Evolutionary conservation across 92 coral and sea anemone genomes (phyloP), one percentile per base, ranked within the genome.

Genomic region (Zoanthus sociatus): DNA sequence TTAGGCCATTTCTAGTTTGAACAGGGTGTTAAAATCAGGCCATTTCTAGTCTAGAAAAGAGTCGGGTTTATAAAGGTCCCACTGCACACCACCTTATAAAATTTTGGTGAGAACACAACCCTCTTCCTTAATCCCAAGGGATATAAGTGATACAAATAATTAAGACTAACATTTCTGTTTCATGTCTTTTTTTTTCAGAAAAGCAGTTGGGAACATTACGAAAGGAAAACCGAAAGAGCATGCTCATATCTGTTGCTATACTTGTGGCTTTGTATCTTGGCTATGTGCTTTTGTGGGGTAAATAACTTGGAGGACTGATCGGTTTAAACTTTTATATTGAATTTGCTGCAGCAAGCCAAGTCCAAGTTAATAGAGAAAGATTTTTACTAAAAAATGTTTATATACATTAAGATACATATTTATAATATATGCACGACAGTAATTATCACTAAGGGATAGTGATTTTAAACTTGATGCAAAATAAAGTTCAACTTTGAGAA

Each of bases 151-250:
- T 63, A 20, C 69, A 63, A 6, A 46, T 11, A 46, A 14, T 33
- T 9, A 50, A 17, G 32, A 7, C 15, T 46, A 5, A 7, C 64
- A 26, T 26, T 26, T 26, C 31, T 0, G 9, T 63, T 17, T 2
- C 4, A 5, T 63, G 20, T 63, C n/a, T 63, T 18, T 63, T 18
- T 60, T 16, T 78, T 78, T 50, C 77, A 87, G 90, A 78, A 78
- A 78, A 71, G 54, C 77, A 78, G 10, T 76, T 87, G 53, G 77
- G 66, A 55, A 69, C 67, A 11, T 74, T 87, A 51, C 90, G 73
- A 26, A 78, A 81, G 46, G 90, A 87, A 53, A 87, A 87, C 78
- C 83, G 90, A 60, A 87, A 87, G 47, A 87, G 48, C 90, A 87
- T 87, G 90, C 68, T 87, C 14, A 20, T 87, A 13, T 87, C 90